Conservation (phyloP, 2,113 vertebrate species). For the Ovibos moschatus region DNA sequence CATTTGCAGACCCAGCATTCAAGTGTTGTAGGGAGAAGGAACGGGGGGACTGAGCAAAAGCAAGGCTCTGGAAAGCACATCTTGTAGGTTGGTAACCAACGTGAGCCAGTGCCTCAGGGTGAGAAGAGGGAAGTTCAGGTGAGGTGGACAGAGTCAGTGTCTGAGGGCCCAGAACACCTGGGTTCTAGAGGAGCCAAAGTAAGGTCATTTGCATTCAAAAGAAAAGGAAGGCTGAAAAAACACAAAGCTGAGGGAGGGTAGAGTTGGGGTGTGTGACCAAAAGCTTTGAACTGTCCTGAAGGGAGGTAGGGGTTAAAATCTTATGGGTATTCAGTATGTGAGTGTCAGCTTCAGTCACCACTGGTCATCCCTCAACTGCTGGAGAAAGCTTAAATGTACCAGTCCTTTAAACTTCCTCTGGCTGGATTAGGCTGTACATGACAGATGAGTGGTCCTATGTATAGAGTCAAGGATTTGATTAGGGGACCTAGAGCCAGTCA, state of each 20-base stretch:
- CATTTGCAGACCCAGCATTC: background rate
- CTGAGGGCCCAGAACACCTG: background rate
- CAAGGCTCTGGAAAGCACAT: background rate
- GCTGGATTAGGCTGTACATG: background rate
- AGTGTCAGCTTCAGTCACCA: background rate
- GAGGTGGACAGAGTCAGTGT: background rate
- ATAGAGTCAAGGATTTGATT: background rate
- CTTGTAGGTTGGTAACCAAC: background rate
- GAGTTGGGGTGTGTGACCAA: accelerated
- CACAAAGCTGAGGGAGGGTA: background rate
- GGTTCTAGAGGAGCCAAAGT: background rate
- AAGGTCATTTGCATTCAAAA: background rate
- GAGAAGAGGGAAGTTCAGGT: background rate
- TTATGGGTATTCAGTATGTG: background rate
- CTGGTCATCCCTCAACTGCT: background rate
- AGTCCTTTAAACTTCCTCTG: background rate
- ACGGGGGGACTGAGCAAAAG: background rate
- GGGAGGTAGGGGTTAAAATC: background rate
- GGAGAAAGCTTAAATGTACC: background rate
- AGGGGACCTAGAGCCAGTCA: background rate
- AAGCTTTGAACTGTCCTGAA: background rate
- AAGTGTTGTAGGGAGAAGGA: background rate
- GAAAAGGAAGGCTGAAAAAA: background rate
- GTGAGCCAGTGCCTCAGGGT: no score
- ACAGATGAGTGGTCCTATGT: background rate